Base-by-base conservation (phyloP, 2,113 vertebrate species). In the Pterophyllum scalare region DNA sequence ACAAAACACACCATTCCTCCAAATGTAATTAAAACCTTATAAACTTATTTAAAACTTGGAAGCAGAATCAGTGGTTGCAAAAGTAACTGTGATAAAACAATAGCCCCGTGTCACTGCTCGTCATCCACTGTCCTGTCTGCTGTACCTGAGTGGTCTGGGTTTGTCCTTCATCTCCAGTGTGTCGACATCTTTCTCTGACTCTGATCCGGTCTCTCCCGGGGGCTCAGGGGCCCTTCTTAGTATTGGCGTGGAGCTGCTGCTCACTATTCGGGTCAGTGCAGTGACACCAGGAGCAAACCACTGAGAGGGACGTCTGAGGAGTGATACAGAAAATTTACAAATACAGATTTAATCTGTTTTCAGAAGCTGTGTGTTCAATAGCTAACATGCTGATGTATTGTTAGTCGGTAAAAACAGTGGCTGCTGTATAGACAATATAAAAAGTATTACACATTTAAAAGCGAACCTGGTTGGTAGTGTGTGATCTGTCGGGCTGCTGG, bases 271-370 rank as follows among this genome's bases (percentile, higher is more conserved):
- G 3, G 96, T 95, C 88, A 98, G 80, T 26, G 96, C 93, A 0
- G 92, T 96, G 2, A 96, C 92, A 0, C 96, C 91, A 3, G 97
- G 97, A 35, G 96, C 89, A 62, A 99, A 92, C 98, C 98, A 99
- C 89, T 96, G 96, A 2, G 98, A 99, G 0, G 98, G 98, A 61
- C 97, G 97, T 84, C 98, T 86, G 58, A 17, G 75, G 74, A 38
- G 52, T 15, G 13, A 43, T 43, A 20, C 10, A 22, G 75, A 54
- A 43, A 40, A 28, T 38, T 5, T 43, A 13, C 12, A 43, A 2
- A 38, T 38, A 43, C 40, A 43, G 40, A 43, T 43, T 43, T 14
- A 43, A 43, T 43, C 40, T 43, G 40, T 14, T 43, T 43, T 43
- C 12, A 43, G 40, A 31, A 52, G 43, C 65, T 70, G 10, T 72